Conservation (phyloP, 1,140 invertebrate species). For the Coptotermes formosanus region DNA sequence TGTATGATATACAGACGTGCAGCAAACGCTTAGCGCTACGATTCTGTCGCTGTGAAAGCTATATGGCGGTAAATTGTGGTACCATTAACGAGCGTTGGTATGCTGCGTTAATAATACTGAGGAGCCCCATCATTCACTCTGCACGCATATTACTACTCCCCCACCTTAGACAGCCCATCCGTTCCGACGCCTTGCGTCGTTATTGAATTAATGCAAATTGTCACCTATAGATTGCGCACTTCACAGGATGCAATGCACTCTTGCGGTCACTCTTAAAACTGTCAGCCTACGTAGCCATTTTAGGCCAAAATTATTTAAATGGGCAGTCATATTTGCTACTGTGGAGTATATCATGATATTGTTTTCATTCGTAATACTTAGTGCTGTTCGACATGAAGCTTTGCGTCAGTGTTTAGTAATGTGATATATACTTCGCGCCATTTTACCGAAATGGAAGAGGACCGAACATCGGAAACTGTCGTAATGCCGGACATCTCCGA, state of each 20-base stretch:
- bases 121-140: too few relatives aligned
- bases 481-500: constrained; percentile 67
- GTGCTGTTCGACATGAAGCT: not conserved
- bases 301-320: constrained; percentile 24
- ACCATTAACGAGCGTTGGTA: too few relatives aligned
- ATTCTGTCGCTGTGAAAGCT: too few relatives aligned
- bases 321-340: not conserved
- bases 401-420: not conserved
- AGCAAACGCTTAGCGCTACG: too few relatives aligned
- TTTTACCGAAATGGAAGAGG: constrained; percentile 48
- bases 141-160: too few relatives aligned
- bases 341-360: not conserved
- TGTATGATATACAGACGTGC: too few relatives aligned
- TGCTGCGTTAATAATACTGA: too few relatives aligned
- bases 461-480: constrained; percentile 61
- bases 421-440: constrained; percentile 29
- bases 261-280: not conserved
- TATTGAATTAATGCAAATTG: not conserved
- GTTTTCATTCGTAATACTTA: not conserved
- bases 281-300: constrained; percentile 26
- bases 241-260: not conserved
- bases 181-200: too few relatives aligned
- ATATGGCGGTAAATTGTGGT: too few relatives aligned
- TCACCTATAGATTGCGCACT: constrained; percentile 10
- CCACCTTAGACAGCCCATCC: too few relatives aligned